These are phyloP conservation scores for Thryonomys swinderianus DNA, from an alignment of 2,113 vertebrate species.

Conservation along the genomic window DNA sequence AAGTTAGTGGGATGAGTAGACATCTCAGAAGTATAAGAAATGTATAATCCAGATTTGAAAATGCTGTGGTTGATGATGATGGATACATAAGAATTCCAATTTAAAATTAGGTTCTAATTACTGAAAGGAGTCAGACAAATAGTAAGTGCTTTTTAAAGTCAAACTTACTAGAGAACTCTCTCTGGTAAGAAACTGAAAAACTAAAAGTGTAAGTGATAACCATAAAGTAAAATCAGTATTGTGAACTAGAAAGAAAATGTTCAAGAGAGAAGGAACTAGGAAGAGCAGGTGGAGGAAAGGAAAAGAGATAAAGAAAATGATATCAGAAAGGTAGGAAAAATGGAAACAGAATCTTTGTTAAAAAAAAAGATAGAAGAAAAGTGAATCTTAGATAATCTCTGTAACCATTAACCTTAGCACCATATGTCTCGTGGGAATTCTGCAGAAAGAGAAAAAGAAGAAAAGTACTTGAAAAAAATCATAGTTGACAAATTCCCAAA, in stretches of 20 bases:
- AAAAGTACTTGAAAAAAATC: background rate
- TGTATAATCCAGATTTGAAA: background rate
- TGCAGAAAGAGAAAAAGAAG: background rate
- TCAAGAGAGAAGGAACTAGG: no score
- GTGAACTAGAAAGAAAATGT: no score
- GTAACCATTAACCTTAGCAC: background rate
- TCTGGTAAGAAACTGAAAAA: no score
- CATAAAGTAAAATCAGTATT: no score
- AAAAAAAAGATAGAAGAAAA: background rate
- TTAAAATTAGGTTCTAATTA: conserved; percentile 42
- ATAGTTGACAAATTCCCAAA: background rate
- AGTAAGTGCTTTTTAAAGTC: background rate
- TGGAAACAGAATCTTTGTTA: no score
- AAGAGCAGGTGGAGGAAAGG: no score
- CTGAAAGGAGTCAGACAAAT: background rate
- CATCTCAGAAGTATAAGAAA: background rate
- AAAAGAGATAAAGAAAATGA: no score
- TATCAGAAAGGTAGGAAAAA: no score
- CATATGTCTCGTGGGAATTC: background rate
- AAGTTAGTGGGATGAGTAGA: background rate
- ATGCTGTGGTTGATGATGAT: background rate
- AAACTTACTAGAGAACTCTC: background rate
- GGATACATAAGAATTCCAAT: background rate
- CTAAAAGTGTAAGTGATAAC: no score
- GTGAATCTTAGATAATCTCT: background rate